These are phyloP conservation scores for Hecatera dysodea DNA, from an alignment of 2,888 invertebrate species.

Conservation along the genomic window DNA sequence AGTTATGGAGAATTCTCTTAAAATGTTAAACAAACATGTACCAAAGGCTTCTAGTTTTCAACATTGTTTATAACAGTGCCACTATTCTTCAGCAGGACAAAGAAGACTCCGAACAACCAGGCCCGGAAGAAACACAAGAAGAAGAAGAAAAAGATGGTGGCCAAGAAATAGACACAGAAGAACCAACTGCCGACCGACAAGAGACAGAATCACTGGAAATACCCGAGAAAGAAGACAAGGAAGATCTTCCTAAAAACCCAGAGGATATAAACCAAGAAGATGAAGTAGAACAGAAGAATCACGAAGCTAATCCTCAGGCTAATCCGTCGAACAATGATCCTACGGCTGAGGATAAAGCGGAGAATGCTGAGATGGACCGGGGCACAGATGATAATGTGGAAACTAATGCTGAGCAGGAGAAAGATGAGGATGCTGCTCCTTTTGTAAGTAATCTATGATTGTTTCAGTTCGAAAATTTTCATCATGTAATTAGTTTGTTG, in stretches of 20 bases:
- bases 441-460: constrained; percentile 76
- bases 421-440: constrained; percentile 84
- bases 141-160: constrained; percentile 68
- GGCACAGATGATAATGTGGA: constrained; percentile 89
- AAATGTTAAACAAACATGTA: too few relatives aligned
- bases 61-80: too few relatives aligned
- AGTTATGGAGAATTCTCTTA: too few relatives aligned
- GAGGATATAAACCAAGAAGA: constrained; percentile 85
- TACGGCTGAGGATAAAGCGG: constrained; percentile 86
- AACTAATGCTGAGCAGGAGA: constrained; percentile 86
- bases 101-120: constrained; percentile 62
- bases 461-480: neutral
- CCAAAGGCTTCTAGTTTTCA: too few relatives aligned
- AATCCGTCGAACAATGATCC: constrained; percentile 88
- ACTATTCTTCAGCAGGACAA: constrained; percentile 65
- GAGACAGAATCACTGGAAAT: constrained; percentile 74
- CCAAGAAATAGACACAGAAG: constrained; percentile 57
- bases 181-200: constrained; percentile 70
- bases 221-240: constrained; percentile 74
- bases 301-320: constrained; percentile 88
- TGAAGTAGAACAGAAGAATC: constrained; percentile 83
- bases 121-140: constrained; percentile 58
- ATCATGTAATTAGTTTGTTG: too few relatives aligned
- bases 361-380: constrained; percentile 87
- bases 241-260: constrained; percentile 84